Percentiles rank a stretch among this genome's conserved stretches.
These are phyloP conservation scores for Callimorpha dominula DNA, from an alignment of 2,888 invertebrate genomes.

Conservation along the genomic window DNA sequence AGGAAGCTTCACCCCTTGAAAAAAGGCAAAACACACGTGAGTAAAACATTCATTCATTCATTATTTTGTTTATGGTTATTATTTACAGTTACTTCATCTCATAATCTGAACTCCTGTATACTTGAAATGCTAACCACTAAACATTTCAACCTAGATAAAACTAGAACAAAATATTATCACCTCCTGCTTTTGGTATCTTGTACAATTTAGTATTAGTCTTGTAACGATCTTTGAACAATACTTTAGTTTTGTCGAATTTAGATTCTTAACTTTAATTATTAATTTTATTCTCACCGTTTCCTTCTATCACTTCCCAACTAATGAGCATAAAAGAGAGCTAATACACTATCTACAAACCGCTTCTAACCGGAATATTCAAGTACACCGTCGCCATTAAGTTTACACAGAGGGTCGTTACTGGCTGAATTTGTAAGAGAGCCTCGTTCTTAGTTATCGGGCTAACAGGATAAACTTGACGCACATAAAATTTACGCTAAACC, in stretches of 20 bases:
- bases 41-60: too few relatives aligned
- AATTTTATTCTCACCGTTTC: too few relatives aligned
- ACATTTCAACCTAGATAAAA: too few relatives aligned
- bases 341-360: slow-evolving; percentile 32
- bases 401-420: slow-evolving; percentile 47
- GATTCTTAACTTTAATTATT: not conserved
- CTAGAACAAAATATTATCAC: too few relatives aligned
- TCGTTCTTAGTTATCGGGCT: slow-evolving; percentile 34
- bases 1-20: too few relatives aligned
- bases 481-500: slow-evolving; percentile 31
- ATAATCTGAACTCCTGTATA: too few relatives aligned
- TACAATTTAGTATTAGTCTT: too few relatives aligned
- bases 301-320: not conserved
- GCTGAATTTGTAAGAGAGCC: slow-evolving; percentile 50
- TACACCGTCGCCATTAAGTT: slow-evolving; percentile 28
- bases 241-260: not conserved
- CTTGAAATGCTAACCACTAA: too few relatives aligned
- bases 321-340: not conserved
- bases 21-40: too few relatives aligned
- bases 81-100: too few relatives aligned
- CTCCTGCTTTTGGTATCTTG: too few relatives aligned
- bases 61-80: too few relatives aligned
- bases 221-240: not conserved
- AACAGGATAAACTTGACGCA: slow-evolving; percentile 23
- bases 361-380: slow-evolving; percentile 27